Evolutionary conservation across 2,888 invertebrate species (phyloP), one percentile per base, ranked within the genome.

Genomic region (Watsonalla cultraria): DNA sequence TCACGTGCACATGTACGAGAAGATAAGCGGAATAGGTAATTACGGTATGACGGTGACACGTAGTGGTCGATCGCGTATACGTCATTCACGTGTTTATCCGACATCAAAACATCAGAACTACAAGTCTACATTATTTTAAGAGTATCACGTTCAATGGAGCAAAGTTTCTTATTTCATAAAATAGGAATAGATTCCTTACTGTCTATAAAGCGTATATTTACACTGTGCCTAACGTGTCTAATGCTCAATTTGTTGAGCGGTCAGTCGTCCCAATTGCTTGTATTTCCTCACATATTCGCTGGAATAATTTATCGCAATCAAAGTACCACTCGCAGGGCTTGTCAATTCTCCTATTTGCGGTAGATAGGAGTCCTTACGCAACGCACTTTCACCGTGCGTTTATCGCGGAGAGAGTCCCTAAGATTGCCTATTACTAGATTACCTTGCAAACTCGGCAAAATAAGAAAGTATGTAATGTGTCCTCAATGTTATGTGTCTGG

Each of bases 341-440:
- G 76, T 78, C 78, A 75, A 74, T 78, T 80, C 72, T 68, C 69
- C 78, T 82, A 84, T 85, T 86, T 83, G 86, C 82, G 81, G 85
- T 81, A 71, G 61, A 65, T 74, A 73, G 76, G 81, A 82, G 84
- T 77, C 62, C 78, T 89, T 89, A 86, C 78, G 84, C 80, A 89
- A 89, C 72, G 58, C 67, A 82, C 89, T 89, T 89, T 89, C 89
- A 81, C 88, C 78, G 66, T 80, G 71, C 83, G 80, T 84, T 80
- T 77, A 79, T 62, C 68, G 64, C 14, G 37, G 84, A 80, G 88
- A 89, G 87, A 86, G 86, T 80, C 84, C 84, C 81, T 82, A 68
- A 80, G 82, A 87, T 86, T 81, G 80, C 78, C 84, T 83, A 84
- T 86, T 87, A 86, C 86, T 84, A 82, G 82, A 86, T 84, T 84